Conservation (phyloP, 1,140 invertebrate species). For the Aphis gossypii region DNA sequence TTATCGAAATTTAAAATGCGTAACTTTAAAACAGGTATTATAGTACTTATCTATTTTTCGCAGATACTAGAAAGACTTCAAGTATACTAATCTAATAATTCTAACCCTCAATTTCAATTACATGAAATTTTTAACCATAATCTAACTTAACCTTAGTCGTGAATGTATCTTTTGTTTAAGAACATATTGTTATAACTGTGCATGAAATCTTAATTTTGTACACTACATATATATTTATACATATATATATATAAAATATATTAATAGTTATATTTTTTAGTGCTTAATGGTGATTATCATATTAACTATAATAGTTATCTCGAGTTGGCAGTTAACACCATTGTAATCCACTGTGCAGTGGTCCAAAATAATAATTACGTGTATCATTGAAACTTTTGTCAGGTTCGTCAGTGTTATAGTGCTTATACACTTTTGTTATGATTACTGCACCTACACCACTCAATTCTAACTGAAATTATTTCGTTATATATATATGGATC, state of each 20-base stretch:
- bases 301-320: background rate
- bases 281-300: background rate
- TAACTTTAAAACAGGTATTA: background rate
- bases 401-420: background rate
- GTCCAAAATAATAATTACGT: background rate
- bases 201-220: background rate
- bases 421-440: background rate
- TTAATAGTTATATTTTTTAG: background rate
- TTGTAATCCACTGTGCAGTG: background rate
- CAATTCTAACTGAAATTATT: background rate
- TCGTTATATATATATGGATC: background rate
- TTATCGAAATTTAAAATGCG: background rate
- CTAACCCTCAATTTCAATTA: background rate
- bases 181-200: background rate
- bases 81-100: background rate
- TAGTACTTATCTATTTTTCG: background rate
- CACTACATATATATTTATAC: too few relatives aligned
- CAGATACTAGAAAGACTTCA: background rate
- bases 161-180: background rate
- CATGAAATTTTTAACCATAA: too few relatives aligned
- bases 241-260: too few relatives aligned
- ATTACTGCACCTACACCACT: background rate
- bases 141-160: background rate
- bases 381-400: background rate
- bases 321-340: background rate